phyloP scores from a whole-genome alignment of 2,797 vertebrate genomes.

The Oryzias dopingdopingensis region DNA sequence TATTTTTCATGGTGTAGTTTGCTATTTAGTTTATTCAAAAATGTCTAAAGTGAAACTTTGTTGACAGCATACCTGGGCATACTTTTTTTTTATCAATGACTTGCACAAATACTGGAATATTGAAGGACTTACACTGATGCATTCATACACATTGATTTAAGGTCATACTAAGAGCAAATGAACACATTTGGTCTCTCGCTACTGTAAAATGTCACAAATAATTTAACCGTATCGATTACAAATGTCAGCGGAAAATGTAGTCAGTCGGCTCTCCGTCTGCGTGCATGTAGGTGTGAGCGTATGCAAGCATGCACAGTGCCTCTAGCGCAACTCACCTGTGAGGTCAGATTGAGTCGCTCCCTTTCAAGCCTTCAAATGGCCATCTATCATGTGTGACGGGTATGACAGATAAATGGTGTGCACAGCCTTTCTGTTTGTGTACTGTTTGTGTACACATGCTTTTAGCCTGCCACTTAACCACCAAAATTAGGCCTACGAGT shows the following conservation, averaged over 20 bases:
- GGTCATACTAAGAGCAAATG: no score
- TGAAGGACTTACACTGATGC: no score
- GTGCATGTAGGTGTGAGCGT: slow-evolving; percentile 3
- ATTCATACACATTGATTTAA: no score
- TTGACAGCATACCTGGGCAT: no score
- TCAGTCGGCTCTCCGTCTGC: slow-evolving; percentile 2
- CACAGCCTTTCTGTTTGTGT: slow-evolving; percentile 60
- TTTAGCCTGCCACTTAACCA: slow-evolving; percentile 81
- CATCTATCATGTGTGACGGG: slow-evolving; percentile 66
- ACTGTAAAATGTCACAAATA: no score
- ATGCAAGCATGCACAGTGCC: slow-evolving; percentile 14
- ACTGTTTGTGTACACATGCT: slow-evolving; percentile 81
- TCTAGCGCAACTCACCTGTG: slow-evolving; percentile 27
- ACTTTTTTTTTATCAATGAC: no score
- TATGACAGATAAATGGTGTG: slow-evolving; percentile 65
- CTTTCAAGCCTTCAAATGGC: slow-evolving; percentile 46
- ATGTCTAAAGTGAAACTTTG: no score
- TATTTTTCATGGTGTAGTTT: no score
- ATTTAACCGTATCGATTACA: slow-evolving; percentile 10
- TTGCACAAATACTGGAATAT: no score
- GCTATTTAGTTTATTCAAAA: no score
- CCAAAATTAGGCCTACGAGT: slow-evolving; percentile 72
- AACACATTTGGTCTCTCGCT: no score
- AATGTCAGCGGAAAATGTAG: neutral
- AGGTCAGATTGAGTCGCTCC: slow-evolving; percentile 52